Evolutionary conservation across 2,113 vertebrate species (phyloP).

Genomic region (Ptilorrhoa leucosticta): DNA sequence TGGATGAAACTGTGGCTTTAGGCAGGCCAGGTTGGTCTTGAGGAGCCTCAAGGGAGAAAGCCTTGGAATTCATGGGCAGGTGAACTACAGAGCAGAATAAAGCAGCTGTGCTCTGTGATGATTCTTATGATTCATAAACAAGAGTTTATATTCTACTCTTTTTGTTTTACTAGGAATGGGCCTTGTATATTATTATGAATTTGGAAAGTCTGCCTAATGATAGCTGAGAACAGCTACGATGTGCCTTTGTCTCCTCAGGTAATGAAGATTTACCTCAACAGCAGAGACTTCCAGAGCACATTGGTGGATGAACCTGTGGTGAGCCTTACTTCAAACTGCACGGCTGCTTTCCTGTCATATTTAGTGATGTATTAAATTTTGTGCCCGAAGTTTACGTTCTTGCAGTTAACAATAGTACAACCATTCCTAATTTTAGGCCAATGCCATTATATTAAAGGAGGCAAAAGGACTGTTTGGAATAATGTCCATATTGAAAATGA

Average conservation of each 20-base stretch:
- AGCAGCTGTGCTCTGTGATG: not conserved
- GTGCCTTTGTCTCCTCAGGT: not conserved
- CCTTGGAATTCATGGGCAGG: not conserved
- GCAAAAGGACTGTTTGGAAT: not conserved
- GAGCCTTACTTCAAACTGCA: not conserved
- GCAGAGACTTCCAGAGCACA: not conserved
- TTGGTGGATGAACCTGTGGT: not conserved
- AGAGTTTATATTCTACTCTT: not conserved
- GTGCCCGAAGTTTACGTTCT: not conserved
- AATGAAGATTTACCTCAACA: not conserved
- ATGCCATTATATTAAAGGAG: not conserved
- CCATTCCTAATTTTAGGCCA: not conserved
- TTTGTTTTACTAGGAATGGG: not conserved
- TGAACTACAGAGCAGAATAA: not conserved
- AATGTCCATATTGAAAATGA: not conserved
- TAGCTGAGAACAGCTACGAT: not conserved
- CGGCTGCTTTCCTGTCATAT: fast-evolving
- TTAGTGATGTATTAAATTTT: not conserved
- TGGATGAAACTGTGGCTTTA: not conserved
- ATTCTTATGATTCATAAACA: not conserved
- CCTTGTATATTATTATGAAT: not conserved
- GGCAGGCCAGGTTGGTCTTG: not conserved
- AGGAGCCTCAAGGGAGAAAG: not conserved
- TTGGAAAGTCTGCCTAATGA: not conserved
- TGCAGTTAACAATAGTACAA: not conserved